Percentiles rank a stretch among this genome's conserved stretches.
Evolutionary conservation across 1,140 invertebrate genomes (phyloP).

Genomic region (Fopius arisanus): DNA sequence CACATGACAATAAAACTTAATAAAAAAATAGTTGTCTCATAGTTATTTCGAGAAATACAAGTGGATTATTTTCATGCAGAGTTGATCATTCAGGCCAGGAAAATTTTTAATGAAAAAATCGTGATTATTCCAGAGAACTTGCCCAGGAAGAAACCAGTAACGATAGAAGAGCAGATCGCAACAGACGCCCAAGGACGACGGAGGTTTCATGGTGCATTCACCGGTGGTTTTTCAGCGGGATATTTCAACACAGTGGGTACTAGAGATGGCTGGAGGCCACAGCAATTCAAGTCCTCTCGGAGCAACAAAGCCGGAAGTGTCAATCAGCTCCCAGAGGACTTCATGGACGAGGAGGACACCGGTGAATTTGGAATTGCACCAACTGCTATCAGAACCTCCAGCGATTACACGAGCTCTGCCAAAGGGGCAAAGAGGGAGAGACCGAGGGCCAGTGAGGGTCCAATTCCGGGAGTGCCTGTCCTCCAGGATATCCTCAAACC

Average conservation of each 20-base stretch:
- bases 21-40: too few relatives aligned
- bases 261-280: conserved; percentile 93
- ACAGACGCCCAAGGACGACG: conserved; percentile 89
- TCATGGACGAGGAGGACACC: conserved; percentile 98
- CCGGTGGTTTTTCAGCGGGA: conserved; percentile 98
- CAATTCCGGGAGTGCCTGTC: conserved; percentile 83
- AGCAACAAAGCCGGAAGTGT: conserved; percentile 68
- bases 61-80: too few relatives aligned
- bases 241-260: conserved; percentile 97
- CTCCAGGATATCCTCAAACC: conserved; percentile 82
- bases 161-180: conserved; percentile 90
- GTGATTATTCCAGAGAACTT: conserved; percentile 71
- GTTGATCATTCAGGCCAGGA: too few relatives aligned
- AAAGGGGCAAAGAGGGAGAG: conserved; percentile 65
- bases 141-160: conserved; percentile 80
- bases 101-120: not conserved
- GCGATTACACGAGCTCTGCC: conserved; percentile 72
- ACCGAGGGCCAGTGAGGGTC: conserved; percentile 67
- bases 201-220: conserved; percentile 98
- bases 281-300: conserved; percentile 90
- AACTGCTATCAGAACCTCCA: conserved; percentile 78
- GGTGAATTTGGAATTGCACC: conserved; percentile 96
- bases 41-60: too few relatives aligned
- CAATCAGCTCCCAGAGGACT: conserved; percentile 84
- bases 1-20: too few relatives aligned